phyloP scores from a whole-genome alignment of 1,140 invertebrate species.

The Heliconius nattereri region DNA sequence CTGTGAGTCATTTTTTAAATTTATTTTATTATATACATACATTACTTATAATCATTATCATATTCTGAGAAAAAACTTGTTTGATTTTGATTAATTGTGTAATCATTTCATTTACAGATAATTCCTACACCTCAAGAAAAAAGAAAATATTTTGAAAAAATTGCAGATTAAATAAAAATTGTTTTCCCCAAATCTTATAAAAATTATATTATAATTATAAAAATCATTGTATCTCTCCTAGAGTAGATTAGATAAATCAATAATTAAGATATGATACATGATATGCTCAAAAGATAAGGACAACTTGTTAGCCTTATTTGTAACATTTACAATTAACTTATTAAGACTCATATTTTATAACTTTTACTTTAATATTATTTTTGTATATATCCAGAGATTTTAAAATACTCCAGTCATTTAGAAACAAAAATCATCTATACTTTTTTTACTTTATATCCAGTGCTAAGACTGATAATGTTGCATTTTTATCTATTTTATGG shows the following conservation, averaged over 20 bases:
- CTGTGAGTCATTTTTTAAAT: slow-evolving; percentile 79
- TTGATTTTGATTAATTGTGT: not conserved
- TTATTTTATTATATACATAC: not conserved
- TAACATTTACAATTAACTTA: slow-evolving; percentile 7
- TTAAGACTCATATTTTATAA: slow-evolving; percentile 6
- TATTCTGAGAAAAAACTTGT: not conserved
- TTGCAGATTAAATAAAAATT: slow-evolving; percentile 51
- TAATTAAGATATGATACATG: slow-evolving; percentile 2
- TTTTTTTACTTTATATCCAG: slow-evolving; percentile 5
- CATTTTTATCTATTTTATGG: slow-evolving; percentile 23
- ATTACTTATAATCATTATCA: too few relatives aligned
- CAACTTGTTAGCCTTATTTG: not conserved
- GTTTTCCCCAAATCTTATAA: not conserved
- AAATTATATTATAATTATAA: slow-evolving; percentile 5
- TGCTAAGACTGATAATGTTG: slow-evolving; percentile 26
- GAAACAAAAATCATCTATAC: not conserved
- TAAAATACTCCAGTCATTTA: slow-evolving; percentile 17
- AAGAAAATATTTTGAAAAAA: slow-evolving; percentile 86
- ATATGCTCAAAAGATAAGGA: slow-evolving; percentile 5
- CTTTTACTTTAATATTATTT: not conserved
- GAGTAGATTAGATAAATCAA: not conserved
- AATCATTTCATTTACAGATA: slow-evolving; percentile 81
- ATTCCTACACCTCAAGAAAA: slow-evolving; percentile 88
- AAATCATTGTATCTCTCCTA: not conserved
- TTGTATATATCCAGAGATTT: not conserved